Evolutionary conservation across 2,113 vertebrate genomes (phyloP), one percentile per base, ranked within the genome.

Genomic region (Morone saxatilis): DNA sequence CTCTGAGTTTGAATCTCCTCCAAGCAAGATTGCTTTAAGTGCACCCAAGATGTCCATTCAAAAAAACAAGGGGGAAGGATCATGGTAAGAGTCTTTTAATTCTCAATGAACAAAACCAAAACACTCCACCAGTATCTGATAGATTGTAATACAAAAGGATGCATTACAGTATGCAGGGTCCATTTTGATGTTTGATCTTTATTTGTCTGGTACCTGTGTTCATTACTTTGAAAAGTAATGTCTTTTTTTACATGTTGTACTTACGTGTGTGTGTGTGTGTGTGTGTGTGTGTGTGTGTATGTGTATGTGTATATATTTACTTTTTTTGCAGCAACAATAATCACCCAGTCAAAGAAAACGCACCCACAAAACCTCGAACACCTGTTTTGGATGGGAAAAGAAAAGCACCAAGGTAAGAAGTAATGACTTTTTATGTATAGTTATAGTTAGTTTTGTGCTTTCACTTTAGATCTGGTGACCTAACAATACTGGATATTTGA

Each of bases 1-100:
- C 20, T 78, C 40, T 78, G 83, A 65, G 3, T 31, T 89, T 38
- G 81, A 66, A 4, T 90, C 87, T 61, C 88, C 85, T 70, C 92
- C 90, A 36, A 40, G 11, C 17, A 82, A 20, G 36, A 1, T 94
- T 56, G 16, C 41, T 71, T 53, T 85, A 13, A 63, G 38, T 72
- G 90, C 81, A 72, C 16, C 48, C 8, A 80, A 56, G 17, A 59
- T 19, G 17, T 36, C 72, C 38, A n/a, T 0, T 79, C 66, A 59
- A 22, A 77, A 78, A 68, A 72, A 73, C 4, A 50, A 73, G 40
- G 17, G 19, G 38, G 75, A 69, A 17, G 11, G 0, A 43, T 53
- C 12, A 17, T 1, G 51, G 87, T 89, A 76, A 65, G 72, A 9
- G 11, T 36, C 19, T 50, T 78, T 20, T 41, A 38, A 66, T 43